Percentiles rank a stretch among this genome's conserved stretches.
phyloP scores from a whole-genome alignment of 1,140 invertebrate genomes.

The Bombus pascuorum region DNA sequence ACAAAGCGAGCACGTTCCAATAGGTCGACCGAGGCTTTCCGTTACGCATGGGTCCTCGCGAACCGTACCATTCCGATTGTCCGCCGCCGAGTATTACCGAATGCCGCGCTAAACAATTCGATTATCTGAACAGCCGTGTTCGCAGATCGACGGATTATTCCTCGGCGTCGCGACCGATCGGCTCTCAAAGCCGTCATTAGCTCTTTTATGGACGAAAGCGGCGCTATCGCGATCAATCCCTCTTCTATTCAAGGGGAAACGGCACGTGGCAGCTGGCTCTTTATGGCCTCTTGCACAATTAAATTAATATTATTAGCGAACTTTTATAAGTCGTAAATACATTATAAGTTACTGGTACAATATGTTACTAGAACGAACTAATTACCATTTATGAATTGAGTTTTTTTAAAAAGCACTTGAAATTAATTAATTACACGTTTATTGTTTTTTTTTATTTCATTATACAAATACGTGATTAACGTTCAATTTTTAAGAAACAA shows the following conservation, averaged over 20 bases:
- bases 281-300: no score
- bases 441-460: no score
- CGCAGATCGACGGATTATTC: conserved; percentile 55
- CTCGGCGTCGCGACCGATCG: conserved; percentile 5
- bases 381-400: no score
- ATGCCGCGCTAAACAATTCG: conserved; percentile 71
- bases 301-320: no score
- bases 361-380: no score
- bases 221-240: neutral
- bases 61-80: conserved; percentile 31
- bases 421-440: no score
- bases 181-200: conserved; percentile 28
- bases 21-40: conserved; percentile 65
- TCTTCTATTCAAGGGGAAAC: neutral
- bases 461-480: no score
- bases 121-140: conserved; percentile 61
- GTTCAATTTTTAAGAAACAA: no score
- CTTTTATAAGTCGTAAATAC: no score
- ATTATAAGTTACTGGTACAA: no score
- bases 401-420: no score
- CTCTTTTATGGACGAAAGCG: conserved; percentile 2
- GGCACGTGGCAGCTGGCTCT: neutral
- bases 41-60: conserved; percentile 44
- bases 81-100: conserved; percentile 55
- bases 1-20: conserved; percentile 72